These are phyloP conservation scores for Pseudomyrmex concolor DNA, from an alignment of 1,140 invertebrate species.

Conservation along the genomic window DNA sequence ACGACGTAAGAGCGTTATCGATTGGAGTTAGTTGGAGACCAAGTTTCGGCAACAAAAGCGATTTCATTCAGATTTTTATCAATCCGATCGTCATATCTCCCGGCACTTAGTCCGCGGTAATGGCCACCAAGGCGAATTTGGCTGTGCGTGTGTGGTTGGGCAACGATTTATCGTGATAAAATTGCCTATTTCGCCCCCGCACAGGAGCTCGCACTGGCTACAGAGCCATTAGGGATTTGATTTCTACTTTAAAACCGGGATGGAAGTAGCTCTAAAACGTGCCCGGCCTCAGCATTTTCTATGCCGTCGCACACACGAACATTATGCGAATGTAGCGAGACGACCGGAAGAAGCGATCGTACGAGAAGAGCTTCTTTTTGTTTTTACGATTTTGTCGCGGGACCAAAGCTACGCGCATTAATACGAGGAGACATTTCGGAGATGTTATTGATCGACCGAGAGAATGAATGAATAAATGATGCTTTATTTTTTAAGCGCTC, in stretches of 20 bases:
- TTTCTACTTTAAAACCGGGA: constrained; percentile 69
- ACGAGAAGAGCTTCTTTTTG: constrained; percentile 7
- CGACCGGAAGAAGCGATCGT: constrained; percentile 27
- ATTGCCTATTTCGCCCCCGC: constrained; percentile 53
- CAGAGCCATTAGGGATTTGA: constrained; percentile 74
- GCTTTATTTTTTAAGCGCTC: no score
- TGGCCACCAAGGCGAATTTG: constrained; percentile 33
- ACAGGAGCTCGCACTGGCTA: constrained; percentile 25
- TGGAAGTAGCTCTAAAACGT: constrained; percentile 71
- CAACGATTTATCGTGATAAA: constrained; percentile 63
- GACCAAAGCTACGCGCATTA: constrained; percentile 16
- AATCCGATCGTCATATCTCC: constrained; percentile 40
- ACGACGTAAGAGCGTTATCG: constrained; percentile 2
- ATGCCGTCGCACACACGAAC: constrained; percentile 13
- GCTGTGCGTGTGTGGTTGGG: constrained; percentile 37
- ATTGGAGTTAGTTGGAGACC: not conserved
- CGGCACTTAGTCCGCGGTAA: constrained; percentile 39
- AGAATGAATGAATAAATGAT: no score
- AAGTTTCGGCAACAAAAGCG: constrained; percentile 26
- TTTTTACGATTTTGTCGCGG: constrained; percentile 45
- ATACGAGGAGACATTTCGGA: constrained; percentile 35
- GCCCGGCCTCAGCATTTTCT: constrained; percentile 66
- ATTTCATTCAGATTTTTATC: constrained; percentile 48
- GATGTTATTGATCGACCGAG: constrained; percentile 25
- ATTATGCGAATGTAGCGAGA: constrained; percentile 26